Conservation (phyloP, 2,888 invertebrate species). For the Callyntrura guangdongensis region DNA sequence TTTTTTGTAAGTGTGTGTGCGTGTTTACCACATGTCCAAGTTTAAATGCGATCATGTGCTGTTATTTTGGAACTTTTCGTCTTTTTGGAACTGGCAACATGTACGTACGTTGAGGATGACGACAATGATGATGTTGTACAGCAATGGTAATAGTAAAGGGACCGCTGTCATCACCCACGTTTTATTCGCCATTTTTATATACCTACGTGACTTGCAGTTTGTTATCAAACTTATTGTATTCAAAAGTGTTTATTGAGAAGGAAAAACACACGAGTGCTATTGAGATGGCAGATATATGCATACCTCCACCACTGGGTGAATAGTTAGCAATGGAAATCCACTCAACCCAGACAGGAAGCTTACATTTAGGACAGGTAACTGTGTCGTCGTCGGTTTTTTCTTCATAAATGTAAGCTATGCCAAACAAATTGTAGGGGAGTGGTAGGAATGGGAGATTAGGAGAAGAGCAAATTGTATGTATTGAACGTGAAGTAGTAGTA, state of each 20-base stretch:
- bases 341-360: conserved; percentile 46
- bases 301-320: background rate
- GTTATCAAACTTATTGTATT: background rate
- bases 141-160: background rate
- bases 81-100: background rate
- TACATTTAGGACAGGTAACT: conserved; percentile 36
- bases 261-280: background rate
- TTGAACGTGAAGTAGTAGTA: conserved; percentile 2
- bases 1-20: conserved; percentile 8
- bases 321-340: conserved; percentile 63
- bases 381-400: conserved; percentile 29
- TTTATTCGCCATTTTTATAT: background rate
- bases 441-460: conserved; percentile 4
- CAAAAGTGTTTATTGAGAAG: background rate
- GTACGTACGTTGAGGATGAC: no score
- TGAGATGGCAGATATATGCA: conserved; percentile 6
- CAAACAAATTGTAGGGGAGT: conserved; percentile 55
- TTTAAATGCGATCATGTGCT: no score
- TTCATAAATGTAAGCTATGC: conserved; percentile 43
- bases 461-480: conserved; percentile 9
- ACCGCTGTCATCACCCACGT: background rate
- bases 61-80: background rate
- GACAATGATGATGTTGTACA: conserved; percentile 2
- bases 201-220: background rate
- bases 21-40: background rate